Evolutionary conservation across 2,113 vertebrate species (phyloP), one percentile per base, ranked within the genome.

Genomic region (Myiopsitta monachus): DNA sequence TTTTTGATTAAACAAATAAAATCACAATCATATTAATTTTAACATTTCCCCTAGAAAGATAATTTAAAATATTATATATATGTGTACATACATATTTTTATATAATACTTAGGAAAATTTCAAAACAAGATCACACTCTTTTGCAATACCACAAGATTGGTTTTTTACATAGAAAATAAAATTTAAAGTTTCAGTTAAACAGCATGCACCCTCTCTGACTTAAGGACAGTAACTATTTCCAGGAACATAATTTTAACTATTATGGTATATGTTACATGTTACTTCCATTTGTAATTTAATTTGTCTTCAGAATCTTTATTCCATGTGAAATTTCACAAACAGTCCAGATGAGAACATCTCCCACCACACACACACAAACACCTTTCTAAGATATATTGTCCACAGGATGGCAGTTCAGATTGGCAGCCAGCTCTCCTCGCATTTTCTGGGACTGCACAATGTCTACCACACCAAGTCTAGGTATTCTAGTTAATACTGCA

Each of bases 1-100:
- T 31, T 24, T 62, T 93, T 95, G 88, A 74, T 92, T 93, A 94
- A 92, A 74, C 19, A 92, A 88, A 86, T 92, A 82, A 96, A 94
- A 89, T 91, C 69, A 64, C 69, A 61, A 51, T 68, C 62, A n/a
- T 55, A 86, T 89, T 84, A 43, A 84, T 95, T 95, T 92, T 89
- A 91, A 18, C 33, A 84, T 72, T 95, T 94, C n/a, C 61, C 31
- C 55, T 61, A 55, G 87, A 91, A 94, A 92, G 52, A 64, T 46
- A 86, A 83, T 59, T 90, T 30, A 30, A 85, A 84, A 46, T 87
- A 11, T 69, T 87, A 31, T 59, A n/a, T 59, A n/a, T 57, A n/a
- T 57, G 21, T 22, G n/a, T 10, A 23, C 21, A 15, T n/a, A 59
- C 57, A 15, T 23, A 59, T 59, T n/a, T 59, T n/a, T 23, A n/a